phyloP scores from a whole-genome alignment of 2,888 invertebrate species.

The Eugnorisma glareosa region DNA sequence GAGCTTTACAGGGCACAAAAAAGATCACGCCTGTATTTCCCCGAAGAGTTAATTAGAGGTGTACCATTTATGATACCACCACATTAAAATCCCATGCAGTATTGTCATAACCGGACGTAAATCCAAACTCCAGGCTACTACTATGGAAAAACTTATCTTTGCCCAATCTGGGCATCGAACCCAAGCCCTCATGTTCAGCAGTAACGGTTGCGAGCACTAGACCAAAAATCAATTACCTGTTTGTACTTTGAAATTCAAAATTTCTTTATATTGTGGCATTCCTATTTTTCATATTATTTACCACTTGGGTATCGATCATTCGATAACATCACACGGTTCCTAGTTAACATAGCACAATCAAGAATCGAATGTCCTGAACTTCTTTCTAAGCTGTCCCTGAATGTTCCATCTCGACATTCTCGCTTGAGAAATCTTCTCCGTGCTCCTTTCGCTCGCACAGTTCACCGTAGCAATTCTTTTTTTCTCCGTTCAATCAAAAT shows the following conservation, averaged over 20 bases:
- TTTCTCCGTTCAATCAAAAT: too few relatives aligned
- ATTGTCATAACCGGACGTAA: background rate
- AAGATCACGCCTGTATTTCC: background rate
- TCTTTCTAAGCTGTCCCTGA: too few relatives aligned
- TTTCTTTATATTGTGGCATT: background rate
- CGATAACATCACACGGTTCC: too few relatives aligned
- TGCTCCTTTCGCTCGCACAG: too few relatives aligned
- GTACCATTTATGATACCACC: background rate
- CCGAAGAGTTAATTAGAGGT: background rate
- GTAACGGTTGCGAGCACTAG: background rate
- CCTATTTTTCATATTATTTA: background rate
- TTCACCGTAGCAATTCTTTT: too few relatives aligned
- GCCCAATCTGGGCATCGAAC: background rate
- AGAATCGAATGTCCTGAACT: too few relatives aligned
- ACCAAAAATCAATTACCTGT: background rate
- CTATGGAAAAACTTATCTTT: background rate
- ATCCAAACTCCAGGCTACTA: background rate
- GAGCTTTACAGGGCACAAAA: too few relatives aligned
- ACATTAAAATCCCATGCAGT: background rate
- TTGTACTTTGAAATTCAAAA: background rate
- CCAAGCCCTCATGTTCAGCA: background rate
- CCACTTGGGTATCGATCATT: background rate
- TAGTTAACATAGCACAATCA: too few relatives aligned
- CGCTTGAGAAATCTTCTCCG: too few relatives aligned
- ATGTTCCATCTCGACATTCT: too few relatives aligned